Evolutionary conservation across 2,797 vertebrate species (phyloP), one percentile per base, ranked within the genome.

Genomic region (Leptoclinus maculatus): DNA sequence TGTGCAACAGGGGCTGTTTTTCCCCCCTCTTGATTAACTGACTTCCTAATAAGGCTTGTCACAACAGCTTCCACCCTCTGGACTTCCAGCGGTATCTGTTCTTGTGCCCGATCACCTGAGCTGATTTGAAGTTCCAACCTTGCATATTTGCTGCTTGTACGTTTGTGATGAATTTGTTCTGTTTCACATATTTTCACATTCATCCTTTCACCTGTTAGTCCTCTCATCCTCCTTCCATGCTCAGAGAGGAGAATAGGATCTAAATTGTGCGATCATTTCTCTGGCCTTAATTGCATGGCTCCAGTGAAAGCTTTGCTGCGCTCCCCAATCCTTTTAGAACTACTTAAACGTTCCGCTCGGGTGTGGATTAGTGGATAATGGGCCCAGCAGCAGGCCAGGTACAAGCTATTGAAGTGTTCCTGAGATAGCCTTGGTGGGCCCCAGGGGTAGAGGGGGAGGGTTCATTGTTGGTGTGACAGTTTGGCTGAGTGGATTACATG

Each of bases 401-500:
- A 92, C 89, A 88, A 88, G 86, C 89, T 92, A 92, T 89, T 91
- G 78, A 91, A 93, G 91, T 92, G 90, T 90, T 94, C 87, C 91
- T 93, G 84, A 91, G 92, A 93, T 93, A 91, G 84, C 87, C 81
- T 90, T 76, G 80, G 83, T 67, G 57, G 78, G 83, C 89, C 91
- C 82, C 57, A 17, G 47, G 89, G 90, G 83, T 80, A 77, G 83
- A 56, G 74, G 75, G 80, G 87, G 83, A 84, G 82, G 82, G 83
- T 82, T 91, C 88, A 91, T 93, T 94, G 94, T 94, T 90, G 83
- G 78, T 92, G 90, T 94, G 93, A 94, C 94, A 93, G 90, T 91
- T 91, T 85, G 85, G 80, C 87, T 94, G 93, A 95, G 93, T 95
- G 94, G 94, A 95, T 95, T 95, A 95, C 94, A 94, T 93, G 90